Percentiles rank a stretch among this genome's conserved stretches.
Conservation (phyloP, 2,888 invertebrate genomes). For the Drosophila glabriapex region DNA sequence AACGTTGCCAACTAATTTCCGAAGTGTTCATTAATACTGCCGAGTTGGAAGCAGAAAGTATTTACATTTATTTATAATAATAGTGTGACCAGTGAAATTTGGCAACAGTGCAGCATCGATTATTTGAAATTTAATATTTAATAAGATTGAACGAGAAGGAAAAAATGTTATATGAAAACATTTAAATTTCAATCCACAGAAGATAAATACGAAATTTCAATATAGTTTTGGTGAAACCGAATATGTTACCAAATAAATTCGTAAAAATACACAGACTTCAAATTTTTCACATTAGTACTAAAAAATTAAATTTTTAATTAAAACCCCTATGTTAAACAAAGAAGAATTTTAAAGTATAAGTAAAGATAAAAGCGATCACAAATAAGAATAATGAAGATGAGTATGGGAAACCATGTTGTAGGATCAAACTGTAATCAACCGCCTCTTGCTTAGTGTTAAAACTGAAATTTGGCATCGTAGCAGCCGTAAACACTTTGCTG, state of each 20-base stretch:
- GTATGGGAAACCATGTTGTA: not conserved
- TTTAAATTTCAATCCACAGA: not conserved
- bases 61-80: not conserved
- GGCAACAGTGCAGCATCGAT: conserved; percentile 17
- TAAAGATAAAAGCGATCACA: not conserved
- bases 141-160: not conserved
- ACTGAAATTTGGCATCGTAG: conserved; percentile 44
- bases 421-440: not conserved
- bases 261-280: not conserved
- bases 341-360: not conserved
- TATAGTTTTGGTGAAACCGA: not conserved
- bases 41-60: not conserved
- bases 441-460: not conserved
- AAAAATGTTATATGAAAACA: not conserved
- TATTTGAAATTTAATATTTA: not conserved
- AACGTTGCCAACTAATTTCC: not conserved
- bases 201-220: not conserved
- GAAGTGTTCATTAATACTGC: not conserved
- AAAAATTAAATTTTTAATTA: too few species aligned
- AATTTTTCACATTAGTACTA: not conserved
- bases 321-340: not conserved
- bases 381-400: not conserved
- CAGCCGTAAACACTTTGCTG: conserved; percentile 31
- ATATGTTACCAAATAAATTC: too few species aligned
- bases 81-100: conserved; percentile 2